Percentiles rank a stretch among this genome's conserved stretches.
These are phyloP conservation scores for Dicentrarchus labrax DNA, from an alignment of 2,113 vertebrate genomes.

Conservation along the genomic window DNA sequence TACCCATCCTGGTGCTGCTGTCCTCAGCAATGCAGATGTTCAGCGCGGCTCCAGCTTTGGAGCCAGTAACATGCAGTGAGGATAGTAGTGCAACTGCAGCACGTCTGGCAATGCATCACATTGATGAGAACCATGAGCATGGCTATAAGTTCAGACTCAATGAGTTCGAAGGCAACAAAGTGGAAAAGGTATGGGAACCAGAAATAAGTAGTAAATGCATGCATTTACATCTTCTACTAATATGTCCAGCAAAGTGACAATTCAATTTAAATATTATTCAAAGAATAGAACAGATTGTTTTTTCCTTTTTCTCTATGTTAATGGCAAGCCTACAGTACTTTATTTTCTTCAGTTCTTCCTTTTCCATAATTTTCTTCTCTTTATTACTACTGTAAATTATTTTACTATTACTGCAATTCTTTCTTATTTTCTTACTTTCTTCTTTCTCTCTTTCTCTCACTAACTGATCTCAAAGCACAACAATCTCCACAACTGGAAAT, in stretches of 20 bases:
- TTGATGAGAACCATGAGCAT: constrained; percentile 65
- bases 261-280: no score
- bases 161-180: background rate
- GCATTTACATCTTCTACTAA: background rate
- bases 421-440: no score
- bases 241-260: background rate
- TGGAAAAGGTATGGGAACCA: constrained; percentile 32
- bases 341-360: no score
- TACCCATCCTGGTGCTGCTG: constrained; percentile 48
- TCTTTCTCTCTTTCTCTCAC: no score
- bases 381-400: no score
- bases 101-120: constrained; percentile 34
- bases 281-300: no score
- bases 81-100: background rate
- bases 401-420: no score
- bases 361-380: no score
- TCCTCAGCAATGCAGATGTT: constrained; percentile 14
- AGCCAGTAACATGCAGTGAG: constrained; percentile 37
- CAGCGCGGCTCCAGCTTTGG: background rate
- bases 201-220: background rate
- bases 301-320: no score
- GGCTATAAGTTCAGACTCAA: constrained; percentile 77
- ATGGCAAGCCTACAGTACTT: no score
- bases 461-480: no score
- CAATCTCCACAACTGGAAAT: no score